Evolutionary conservation across 1,140 invertebrate species (phyloP), one percentile per base, ranked within the genome.

Genomic region (Colletes gigas): DNA sequence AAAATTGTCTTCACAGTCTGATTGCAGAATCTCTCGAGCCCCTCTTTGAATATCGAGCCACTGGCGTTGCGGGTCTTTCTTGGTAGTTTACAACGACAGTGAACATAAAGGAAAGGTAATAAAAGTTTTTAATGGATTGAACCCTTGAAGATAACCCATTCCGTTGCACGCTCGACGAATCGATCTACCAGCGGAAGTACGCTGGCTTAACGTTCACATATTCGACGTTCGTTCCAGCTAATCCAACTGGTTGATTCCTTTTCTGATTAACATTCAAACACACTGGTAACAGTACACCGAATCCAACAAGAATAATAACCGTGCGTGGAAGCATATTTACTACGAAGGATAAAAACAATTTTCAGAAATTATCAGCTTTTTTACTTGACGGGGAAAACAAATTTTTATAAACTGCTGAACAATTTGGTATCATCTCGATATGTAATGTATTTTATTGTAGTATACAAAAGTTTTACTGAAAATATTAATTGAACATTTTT

Each of bases 1-100:
- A 76, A 15, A 76, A 65, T 41, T 67, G 65, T 77, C 66, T 59
- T 69, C 52, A 15, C 14, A 7, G 60, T 15, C 15, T 8, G 5
- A 67, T 55, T 39, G 19, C 6, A 7, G 19, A 21, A 68, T 60
- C 63, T 30, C 21, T 69, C 19, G 19, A 59, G 14, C 21, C 54
- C 17, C 7, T 21, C 19, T 59, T 76, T 21, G 30, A 54, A 68
- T 55, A 41, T 67, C 41, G 39, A 44, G 9, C 44, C 19, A n/a
- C 39, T 7, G 21, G 41, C 12, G 21, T 68, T 68, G 0, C n/a
- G 30, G 10, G 12, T 9, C n/a, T 39, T 0, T 47, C 4, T n/a
- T 30, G 41, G 14, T 54, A 12, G 12, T 47, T 6, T 21, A 4
- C 52, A 17, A 50, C 19, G 39, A 57, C 14, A 47, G 15, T 12